Evolutionary conservation across 2,113 vertebrate genomes (phyloP).

Genomic region (Semicossyphus pulcher): DNA sequence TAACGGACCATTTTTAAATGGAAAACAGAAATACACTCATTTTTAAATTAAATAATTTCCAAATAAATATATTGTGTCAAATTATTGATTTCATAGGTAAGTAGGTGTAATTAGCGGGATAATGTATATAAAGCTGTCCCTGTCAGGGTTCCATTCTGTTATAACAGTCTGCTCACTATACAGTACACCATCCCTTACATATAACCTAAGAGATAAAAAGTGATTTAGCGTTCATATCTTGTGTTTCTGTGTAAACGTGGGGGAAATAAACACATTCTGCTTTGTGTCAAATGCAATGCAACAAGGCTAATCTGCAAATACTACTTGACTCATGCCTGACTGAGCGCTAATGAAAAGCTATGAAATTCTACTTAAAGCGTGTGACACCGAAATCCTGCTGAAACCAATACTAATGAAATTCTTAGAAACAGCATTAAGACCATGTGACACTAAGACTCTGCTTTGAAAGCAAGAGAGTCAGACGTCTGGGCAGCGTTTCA

Average conservation of each 20-base stretch:
- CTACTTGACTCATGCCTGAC: conserved; percentile 21
- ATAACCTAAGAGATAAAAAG: not conserved
- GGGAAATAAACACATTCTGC: not conserved
- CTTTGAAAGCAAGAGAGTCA: conserved; percentile 10
- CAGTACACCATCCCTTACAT: too few relatives aligned
- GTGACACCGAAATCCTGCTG: conserved; percentile 59
- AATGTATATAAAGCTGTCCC: too few relatives aligned
- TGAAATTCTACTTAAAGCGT: conserved; percentile 26
- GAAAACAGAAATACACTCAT: too few relatives aligned
- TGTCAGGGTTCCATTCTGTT: too few relatives aligned
- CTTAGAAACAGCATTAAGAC: conserved; percentile 55
- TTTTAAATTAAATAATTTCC: too few relatives aligned
- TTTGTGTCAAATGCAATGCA: not conserved
- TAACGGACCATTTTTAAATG: too few relatives aligned
- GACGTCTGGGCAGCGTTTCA: not conserved
- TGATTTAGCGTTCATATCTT: not conserved
- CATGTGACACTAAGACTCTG: conserved; percentile 62
- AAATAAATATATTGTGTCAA: too few relatives aligned
- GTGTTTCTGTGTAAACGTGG: not conserved
- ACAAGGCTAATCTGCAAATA: not conserved
- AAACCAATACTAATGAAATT: conserved; percentile 68
- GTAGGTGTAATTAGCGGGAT: too few relatives aligned
- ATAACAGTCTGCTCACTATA: too few relatives aligned
- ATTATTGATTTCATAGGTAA: too few relatives aligned
- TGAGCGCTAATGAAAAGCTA: conserved; percentile 30